Evolutionary conservation across 2,113 vertebrate genomes (phyloP).

Genomic region (Raja brachyura): DNA sequence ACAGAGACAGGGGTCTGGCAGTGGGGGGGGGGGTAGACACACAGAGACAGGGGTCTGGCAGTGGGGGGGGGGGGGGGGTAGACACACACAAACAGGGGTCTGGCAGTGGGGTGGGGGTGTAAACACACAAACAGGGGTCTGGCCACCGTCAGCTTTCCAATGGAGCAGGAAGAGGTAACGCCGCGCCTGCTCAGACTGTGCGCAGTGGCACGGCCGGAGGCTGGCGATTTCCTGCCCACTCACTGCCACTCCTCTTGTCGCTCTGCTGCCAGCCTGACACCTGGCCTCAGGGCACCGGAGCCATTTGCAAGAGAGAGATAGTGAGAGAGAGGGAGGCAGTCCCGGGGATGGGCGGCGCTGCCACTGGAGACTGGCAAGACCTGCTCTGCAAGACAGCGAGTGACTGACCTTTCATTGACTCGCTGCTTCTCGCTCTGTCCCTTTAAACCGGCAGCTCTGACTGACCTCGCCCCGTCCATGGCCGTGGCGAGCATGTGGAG

Average conservation of each 20-base stretch:
- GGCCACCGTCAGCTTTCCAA: too few species aligned
- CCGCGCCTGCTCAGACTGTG: slow-evolving; percentile 9
- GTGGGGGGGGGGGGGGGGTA: too few species aligned
- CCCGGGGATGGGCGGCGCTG: background rate
- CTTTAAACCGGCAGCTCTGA: background rate
- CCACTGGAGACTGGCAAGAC: background rate
- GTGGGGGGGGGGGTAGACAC: too few species aligned
- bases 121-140: too few species aligned
- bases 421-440: background rate
- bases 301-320: background rate
- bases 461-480: background rate
- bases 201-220: background rate
- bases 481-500: background rate
- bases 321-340: background rate
- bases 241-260: background rate
- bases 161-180: background rate
- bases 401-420: background rate
- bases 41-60: too few species aligned
- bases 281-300: background rate
- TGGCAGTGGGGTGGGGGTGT: too few species aligned
- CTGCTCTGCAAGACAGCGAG: background rate
- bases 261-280: background rate
- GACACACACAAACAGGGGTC: too few species aligned
- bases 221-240: background rate
- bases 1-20: too few species aligned